Base-by-base conservation (phyloP, 2,113 vertebrate genomes). In the Trinectes maculatus region DNA sequence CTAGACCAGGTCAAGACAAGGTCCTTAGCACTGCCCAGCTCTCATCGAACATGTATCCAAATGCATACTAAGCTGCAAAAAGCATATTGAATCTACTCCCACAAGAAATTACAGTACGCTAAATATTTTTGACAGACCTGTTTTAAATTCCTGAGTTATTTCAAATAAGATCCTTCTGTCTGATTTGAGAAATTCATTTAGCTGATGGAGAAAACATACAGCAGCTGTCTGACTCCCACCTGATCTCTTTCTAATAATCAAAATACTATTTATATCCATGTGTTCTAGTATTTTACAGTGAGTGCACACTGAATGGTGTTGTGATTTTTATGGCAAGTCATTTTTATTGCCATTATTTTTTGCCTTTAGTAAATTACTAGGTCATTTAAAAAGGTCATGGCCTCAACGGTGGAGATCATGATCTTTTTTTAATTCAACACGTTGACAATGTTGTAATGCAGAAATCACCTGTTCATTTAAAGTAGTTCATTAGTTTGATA, bases 201-300 rank as follows among this genome's bases (percentile, higher is more conserved):
- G n/a, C 44, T 22, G 9, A 55, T n/a, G 3, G 2, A 34, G 37
- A 64, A 65, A 55, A 25, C 16, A n/a, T 33, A 49, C 3, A 3
- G 4, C 18, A 46, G 10, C n/a, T 13, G 3, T n/a, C 33, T 12
- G 12, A 63, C n/a, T 56, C 7, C 56, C 29, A 58, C 1, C 10
- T 67, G 59, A 33, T 60, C 6, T 15, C 40, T 0, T 5, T 71
- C 48, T 31, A 58, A 15, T 2, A 59, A 31, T 34, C 21, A 74
- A 68, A 77, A 57, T 46, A 3, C n/a, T 22, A 40, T 46, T 29
- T 52, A 6, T 22, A n/a, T 58, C 52, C 15, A 3, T 63, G 24
- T 42, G 34, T 51, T 6, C 19, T 36, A 9, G 7, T 21, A 34
- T 46, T 44, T 46, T 39, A 24, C 22, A 51, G 22, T 3, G 13